A percentile compares a stretch with the other conserved stretches of the same genome.
Conservation (phyloP, 2,888 invertebrate species). For the Spilosoma lubricipeda region DNA sequence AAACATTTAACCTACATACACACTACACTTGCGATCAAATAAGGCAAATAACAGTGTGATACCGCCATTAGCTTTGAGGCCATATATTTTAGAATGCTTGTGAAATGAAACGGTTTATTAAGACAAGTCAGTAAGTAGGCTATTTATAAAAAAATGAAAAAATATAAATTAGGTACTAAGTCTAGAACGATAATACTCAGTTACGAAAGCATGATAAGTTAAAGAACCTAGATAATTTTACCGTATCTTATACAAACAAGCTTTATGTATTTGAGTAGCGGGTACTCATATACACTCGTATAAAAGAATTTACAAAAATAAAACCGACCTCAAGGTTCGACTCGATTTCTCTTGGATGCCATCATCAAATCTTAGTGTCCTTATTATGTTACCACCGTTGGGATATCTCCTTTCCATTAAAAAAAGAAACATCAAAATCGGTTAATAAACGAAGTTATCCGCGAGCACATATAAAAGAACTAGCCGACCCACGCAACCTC, state of each 20-base stretch:
- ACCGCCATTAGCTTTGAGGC: neutral
- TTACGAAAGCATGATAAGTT: constrained; percentile 18
- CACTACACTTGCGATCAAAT: neutral
- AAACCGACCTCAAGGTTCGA: too few relatives aligned
- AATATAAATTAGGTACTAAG: too few relatives aligned
- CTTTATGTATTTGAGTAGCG: constrained; percentile 11
- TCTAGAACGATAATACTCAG: constrained; percentile 21
- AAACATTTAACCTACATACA: neutral
- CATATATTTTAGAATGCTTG: neutral
- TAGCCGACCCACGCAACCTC: too few relatives aligned
- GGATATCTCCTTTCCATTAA: too few relatives aligned
- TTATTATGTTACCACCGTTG: too few relatives aligned
- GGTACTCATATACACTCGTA: neutral
- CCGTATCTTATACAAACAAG: constrained; percentile 7
- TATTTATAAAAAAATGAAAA: neutral
- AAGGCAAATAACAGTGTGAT: neutral
- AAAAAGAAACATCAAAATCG: too few relatives aligned
- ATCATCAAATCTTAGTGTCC: too few relatives aligned
- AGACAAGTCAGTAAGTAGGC: neutral
- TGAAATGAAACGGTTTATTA: neutral
- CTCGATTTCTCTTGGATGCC: too few relatives aligned
- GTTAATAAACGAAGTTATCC: too few relatives aligned
- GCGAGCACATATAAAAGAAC: too few relatives aligned
- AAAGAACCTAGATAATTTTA: constrained; percentile 16
- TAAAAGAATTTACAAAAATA: too few relatives aligned